Base-by-base conservation (phyloP, 2,888 invertebrate genomes). In the Arrhopalites spinosus region DNA sequence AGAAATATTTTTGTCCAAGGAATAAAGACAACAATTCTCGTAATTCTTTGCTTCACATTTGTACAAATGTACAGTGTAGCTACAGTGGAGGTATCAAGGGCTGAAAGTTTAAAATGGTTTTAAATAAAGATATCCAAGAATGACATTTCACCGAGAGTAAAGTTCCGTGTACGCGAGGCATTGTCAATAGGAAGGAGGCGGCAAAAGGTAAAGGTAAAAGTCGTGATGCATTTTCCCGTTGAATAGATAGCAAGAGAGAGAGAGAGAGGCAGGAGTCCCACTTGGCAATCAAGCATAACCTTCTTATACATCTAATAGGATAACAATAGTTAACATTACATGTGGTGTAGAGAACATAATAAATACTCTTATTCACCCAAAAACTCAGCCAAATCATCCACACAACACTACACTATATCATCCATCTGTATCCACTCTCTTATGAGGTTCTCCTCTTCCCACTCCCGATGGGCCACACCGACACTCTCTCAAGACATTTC, bases 211-310 rank as follows among this genome's bases (percentile, higher is more conserved):
- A 67, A 70, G 70, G 70, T 59, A 70, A 20, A 70, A 70, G 70
- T 70, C 70, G 70, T 70, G 70, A 70, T 70, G 50, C 53, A 69
- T 69, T 69, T 69, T 53, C 69, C 69, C 25, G 53, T 69, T 69
- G 69, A 53, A 29, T 69, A 53, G n/a, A n/a, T 29, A n/a, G 29
- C 47, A 27, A 27, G 25, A 68, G 29, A 29, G 36, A 20, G 8
- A 27, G 29, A 63, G 29, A 63, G 25, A 50, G 68, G 68, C 20
- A 43, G 70, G 70, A 70, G 70, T 53, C 59, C 59, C 17, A 13
- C 69, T 69, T 69, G 43, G 59, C 70, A 70, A 70, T 56, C 70
- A 70, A 70, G 56, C 70, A 70, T 70, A 59, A 59, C 70, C 70
- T 23, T 23, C 36, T 56, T 30, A 56, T 70, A 59, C 36, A 29